phyloP scores from a whole-genome alignment of 2,888 invertebrate species.

The Phragmatobia fuliginosa region DNA sequence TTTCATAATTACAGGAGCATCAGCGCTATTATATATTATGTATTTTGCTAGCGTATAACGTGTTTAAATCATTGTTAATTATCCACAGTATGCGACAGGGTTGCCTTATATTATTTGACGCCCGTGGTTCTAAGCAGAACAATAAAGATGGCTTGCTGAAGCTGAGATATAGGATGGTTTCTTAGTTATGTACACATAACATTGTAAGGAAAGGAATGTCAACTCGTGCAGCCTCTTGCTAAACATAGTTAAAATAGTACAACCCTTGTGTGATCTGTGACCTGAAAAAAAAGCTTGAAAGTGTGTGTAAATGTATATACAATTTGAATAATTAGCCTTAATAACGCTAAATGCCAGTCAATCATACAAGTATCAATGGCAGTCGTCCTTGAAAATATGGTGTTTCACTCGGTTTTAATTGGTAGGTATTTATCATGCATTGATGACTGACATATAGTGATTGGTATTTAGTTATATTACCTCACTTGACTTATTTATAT shows the following conservation, averaged over 20 bases:
- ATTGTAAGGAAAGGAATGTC: constrained; percentile 35
- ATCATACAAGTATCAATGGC: background rate
- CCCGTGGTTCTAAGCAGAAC: constrained; percentile 44
- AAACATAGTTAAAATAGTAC: constrained; percentile 35
- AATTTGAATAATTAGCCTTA: background rate
- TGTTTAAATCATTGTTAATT: constrained; percentile 25
- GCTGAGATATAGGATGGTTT: constrained; percentile 5
- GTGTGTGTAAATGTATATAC: background rate
- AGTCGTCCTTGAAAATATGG: background rate
- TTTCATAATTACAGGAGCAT: constrained; percentile 11
- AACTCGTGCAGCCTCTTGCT: constrained; percentile 19
- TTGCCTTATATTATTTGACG: constrained; percentile 32
- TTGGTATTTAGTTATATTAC: too few species aligned
- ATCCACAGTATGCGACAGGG: constrained; percentile 33
- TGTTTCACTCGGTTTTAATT: background rate
- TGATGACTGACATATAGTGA: too few species aligned
- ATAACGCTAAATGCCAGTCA: background rate
- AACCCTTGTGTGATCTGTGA: background rate
- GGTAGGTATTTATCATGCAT: background rate
- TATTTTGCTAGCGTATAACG: background rate
- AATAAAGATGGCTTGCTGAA: constrained; percentile 40
- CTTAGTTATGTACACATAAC: constrained; percentile 8
- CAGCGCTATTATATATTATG: constrained; percentile 11
- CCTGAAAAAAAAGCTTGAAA: background rate
- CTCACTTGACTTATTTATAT: too few species aligned